Base-by-base conservation (phyloP, 2,113 vertebrate species). In the Pandion haliaetus region DNA sequence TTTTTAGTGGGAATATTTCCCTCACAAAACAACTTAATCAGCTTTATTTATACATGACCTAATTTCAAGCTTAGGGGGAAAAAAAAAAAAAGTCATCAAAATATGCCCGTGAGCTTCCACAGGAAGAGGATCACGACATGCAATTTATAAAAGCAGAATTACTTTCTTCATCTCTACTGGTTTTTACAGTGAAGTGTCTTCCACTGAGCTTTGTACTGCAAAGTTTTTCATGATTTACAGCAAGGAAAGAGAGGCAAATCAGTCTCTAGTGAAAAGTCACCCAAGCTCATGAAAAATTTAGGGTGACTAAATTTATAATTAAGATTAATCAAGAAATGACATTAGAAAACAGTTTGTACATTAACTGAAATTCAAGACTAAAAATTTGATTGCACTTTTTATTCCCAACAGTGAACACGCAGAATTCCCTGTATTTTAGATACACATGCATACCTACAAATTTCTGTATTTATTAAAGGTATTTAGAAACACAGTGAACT, bases 401-500 rank as follows among this genome's bases (percentile, higher is more conserved):
- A n/a, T 47, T 45, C 17, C 26, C 2, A 42, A 82, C 12, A 66
- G 17, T 2, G 3, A 81, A 83, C 6, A n/a, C 25, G 80, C 5
- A 67, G n/a, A 84, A 67, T 62, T 82, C 61, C 54, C 36, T 28
- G 2, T 47, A 69, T 69, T 87, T 92, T 58, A 84, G 38, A 73
- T 31, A 49, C 5, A 28, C 23, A 32, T 7, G 5, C 10, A 63
- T 74, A 97, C 45, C 90, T 94, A 89, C 59, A 91, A 88, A 45
- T 85, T 94, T 93, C 83, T 47, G 52, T 36, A 80, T 45, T 44
- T 95, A 96, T 96, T 96, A 93, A 94, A 95, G 49, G 47, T 89
- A 95, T 92, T 95, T 94, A 89, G 86, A 88, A 97, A 92, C 83
- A 97, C 71, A 55, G 59, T 94, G 95, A 97, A 90, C 84, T 97